These are phyloP conservation scores for Phortica okadai DNA, from an alignment of 2,888 invertebrate species.

Conservation along the genomic window DNA sequence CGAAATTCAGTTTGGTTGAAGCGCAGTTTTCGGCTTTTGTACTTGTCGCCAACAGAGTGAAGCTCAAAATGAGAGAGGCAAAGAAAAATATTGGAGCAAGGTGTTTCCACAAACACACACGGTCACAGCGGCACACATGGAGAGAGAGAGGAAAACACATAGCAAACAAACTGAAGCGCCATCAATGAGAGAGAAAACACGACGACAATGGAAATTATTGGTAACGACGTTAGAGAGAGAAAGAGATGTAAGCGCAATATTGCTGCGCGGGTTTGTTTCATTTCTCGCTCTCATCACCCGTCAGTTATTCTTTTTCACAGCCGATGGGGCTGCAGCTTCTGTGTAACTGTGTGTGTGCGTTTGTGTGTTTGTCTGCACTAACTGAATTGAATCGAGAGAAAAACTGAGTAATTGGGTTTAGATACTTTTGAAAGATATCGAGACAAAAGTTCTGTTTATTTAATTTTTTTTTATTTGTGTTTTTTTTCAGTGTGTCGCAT, in stretches of 20 bases:
- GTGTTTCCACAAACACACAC: constrained; percentile 63
- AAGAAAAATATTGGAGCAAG: constrained; percentile 65
- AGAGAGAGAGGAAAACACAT: background rate
- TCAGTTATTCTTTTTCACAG: constrained; percentile 48
- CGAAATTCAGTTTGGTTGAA: background rate
- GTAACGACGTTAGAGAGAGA: background rate
- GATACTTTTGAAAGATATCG: constrained; percentile 70
- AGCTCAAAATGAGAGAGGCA: constrained; percentile 32
- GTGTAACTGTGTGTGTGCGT: constrained; percentile 39
- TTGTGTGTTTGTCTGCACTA: constrained; percentile 59
- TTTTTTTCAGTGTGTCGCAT: background rate
- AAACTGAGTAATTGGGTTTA: constrained; percentile 71
- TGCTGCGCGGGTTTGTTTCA: constrained; percentile 35
- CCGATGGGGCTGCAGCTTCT: constrained; percentile 39
- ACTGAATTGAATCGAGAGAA: constrained; percentile 69
- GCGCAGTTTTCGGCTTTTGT: constrained; percentile 37
- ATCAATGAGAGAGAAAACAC: background rate
- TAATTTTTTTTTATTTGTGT: constrained; percentile 25
- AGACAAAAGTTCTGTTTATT: constrained; percentile 56
- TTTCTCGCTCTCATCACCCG: background rate
- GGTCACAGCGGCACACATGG: constrained; percentile 34
- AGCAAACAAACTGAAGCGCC: background rate
- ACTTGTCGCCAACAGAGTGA: constrained; percentile 36
- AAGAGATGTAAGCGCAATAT: background rate
- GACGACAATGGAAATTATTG: background rate